Percentiles rank a stretch among this genome's conserved stretches.
Evolutionary conservation across 2,797 vertebrate species (phyloP).

Genomic region (Momotus momota): DNA sequence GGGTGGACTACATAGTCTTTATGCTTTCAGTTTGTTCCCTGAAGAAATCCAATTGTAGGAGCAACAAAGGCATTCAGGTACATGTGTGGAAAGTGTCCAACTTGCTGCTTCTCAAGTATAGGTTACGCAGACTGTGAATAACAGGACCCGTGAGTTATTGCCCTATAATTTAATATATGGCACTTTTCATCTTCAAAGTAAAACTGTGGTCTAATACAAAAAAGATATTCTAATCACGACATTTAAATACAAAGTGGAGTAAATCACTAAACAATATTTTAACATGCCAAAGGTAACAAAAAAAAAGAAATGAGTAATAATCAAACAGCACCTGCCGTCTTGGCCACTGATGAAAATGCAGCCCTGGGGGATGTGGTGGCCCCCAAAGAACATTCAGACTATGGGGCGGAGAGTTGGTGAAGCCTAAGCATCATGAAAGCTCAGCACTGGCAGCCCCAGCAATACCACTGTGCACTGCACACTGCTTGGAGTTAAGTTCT

Average conservation of each 20-base stretch:
- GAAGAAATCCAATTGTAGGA: background rate
- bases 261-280: slow-evolving; percentile 38
- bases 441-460: background rate
- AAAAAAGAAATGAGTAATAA: background rate
- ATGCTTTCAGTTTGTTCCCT: background rate
- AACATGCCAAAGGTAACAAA: background rate
- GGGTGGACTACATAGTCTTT: background rate
- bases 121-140: background rate
- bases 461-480: background rate
- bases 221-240: slow-evolving; percentile 13
- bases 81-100: background rate
- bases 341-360: background rate
- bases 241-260: slow-evolving; percentile 30
- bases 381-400: background rate
- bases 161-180: background rate
- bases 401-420: background rate
- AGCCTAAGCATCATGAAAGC: background rate
- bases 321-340: background rate
- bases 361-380: too few species aligned
- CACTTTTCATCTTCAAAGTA: slow-evolving; percentile 11
- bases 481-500: background rate
- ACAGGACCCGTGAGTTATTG: background rate
- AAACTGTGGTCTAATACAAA: slow-evolving; percentile 7
- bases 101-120: background rate
- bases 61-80: background rate